Percentiles rank a stretch among this genome's conserved stretches.
Evolutionary conservation across 2,113 vertebrate species (phyloP).

Genomic region (Mustela lutreola): DNA sequence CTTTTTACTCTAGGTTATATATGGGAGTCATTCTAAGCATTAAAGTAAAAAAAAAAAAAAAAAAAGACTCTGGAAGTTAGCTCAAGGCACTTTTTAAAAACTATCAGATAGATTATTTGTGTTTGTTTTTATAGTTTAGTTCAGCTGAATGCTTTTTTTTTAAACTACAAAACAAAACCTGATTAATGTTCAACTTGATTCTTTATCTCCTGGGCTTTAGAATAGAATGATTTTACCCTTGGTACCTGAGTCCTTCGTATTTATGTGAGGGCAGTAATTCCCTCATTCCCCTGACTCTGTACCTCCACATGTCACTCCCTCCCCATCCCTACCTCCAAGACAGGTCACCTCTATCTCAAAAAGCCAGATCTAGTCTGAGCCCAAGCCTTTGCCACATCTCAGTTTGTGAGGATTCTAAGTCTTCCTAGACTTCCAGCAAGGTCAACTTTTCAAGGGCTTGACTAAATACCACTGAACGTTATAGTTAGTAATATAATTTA

Average conservation of each 20-base stretch:
- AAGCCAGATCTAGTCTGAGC: background rate
- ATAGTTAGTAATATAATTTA: background rate
- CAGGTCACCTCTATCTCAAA: background rate
- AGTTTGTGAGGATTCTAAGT: background rate
- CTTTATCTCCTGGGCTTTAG: background rate
- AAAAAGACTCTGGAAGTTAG: slow-evolving; percentile 44
- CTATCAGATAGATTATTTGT: slow-evolving; percentile 50
- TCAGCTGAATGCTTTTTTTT: background rate
- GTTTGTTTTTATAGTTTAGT: slow-evolving; percentile 59
- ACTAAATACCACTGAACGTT: background rate
- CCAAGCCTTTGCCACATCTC: background rate
- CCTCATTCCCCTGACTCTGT: background rate
- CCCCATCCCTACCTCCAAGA: too few species aligned
- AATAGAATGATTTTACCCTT: background rate
- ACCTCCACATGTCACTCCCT: background rate
- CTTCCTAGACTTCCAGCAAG: background rate
- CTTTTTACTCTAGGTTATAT: slow-evolving; percentile 69
- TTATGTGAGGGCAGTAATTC: background rate
- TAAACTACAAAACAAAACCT: slow-evolving; percentile 41
- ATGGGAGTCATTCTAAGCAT: slow-evolving; percentile 1
- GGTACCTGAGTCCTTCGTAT: background rate
- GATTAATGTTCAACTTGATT: background rate
- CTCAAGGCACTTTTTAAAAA: slow-evolving; percentile 61
- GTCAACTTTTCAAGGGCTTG: background rate
- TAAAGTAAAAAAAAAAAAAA: background rate